Conservation (phyloP, 2,797 vertebrate species). For the Falco rusticolus region DNA sequence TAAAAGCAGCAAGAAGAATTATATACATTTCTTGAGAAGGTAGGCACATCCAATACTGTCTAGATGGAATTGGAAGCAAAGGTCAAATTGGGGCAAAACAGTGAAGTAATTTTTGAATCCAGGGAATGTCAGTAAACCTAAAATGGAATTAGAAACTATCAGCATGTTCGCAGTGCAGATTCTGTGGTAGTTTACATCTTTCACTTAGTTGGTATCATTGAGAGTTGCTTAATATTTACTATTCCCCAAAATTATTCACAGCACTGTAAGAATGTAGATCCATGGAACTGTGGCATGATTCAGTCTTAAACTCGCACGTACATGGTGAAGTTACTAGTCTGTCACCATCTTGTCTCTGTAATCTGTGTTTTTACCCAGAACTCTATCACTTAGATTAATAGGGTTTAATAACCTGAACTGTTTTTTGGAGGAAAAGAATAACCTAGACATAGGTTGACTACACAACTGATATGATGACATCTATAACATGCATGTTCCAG, state of each 20-base stretch:
- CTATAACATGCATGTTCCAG: background rate
- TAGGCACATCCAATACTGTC: background rate
- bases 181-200: background rate
- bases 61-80: background rate
- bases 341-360: background rate
- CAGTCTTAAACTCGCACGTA: background rate
- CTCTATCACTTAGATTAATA: background rate
- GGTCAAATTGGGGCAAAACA: background rate
- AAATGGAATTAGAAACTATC: background rate
- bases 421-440: background rate
- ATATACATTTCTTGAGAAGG: background rate
- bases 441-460: background rate
- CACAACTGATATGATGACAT: background rate
- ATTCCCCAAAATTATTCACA: background rate
- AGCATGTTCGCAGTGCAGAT: background rate
- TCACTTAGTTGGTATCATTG: background rate
- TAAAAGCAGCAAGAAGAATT: background rate
- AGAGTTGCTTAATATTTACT: background rate
- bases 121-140: background rate
- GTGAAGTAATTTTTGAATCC: background rate
- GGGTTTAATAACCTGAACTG: background rate
- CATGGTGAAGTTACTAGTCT: background rate
- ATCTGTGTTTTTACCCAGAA: background rate
- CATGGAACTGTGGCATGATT: background rate
- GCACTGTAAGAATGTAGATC: background rate